These are phyloP conservation scores for Parambassis ranga DNA, from an alignment of 2,797 vertebrate genomes.

Conservation along the genomic window DNA sequence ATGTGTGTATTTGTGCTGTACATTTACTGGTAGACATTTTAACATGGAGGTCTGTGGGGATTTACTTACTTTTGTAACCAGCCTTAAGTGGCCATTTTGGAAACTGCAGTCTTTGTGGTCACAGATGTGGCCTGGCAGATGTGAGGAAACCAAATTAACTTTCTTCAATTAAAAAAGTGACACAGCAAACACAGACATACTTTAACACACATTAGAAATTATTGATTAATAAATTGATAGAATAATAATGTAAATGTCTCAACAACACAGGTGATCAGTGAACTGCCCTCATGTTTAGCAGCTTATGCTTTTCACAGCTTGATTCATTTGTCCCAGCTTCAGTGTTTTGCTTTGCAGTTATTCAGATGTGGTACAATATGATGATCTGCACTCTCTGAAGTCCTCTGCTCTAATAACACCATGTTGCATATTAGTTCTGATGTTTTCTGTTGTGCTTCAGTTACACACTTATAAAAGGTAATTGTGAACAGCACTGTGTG, in stretches of 20 bases:
- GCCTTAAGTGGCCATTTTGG: no score
- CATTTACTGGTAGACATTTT: no score
- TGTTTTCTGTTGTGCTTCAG: background rate
- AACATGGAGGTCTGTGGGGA: no score
- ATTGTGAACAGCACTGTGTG: background rate
- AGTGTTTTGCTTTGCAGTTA: no score
- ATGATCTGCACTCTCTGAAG: background rate
- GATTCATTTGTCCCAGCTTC: background rate
- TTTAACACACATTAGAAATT: no score
- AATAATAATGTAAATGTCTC: no score
- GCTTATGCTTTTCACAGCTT: background rate
- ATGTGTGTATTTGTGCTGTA: no score
- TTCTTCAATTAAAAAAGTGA: background rate
- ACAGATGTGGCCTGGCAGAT: background rate
- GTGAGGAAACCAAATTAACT: background rate
- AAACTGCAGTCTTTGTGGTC: no score
- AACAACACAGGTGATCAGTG: no score
- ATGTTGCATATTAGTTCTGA: background rate
- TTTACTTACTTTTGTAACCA: no score
- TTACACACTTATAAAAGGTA: background rate
- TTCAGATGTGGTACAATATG: background rate
- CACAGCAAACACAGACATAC: background rate
- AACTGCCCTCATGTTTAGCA: background rate
- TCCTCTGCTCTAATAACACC: slow-evolving; percentile 12
- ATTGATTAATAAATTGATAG: no score